Conservation (phyloP, 2,797 vertebrate genomes). For the Syndactyla subalaris region DNA sequence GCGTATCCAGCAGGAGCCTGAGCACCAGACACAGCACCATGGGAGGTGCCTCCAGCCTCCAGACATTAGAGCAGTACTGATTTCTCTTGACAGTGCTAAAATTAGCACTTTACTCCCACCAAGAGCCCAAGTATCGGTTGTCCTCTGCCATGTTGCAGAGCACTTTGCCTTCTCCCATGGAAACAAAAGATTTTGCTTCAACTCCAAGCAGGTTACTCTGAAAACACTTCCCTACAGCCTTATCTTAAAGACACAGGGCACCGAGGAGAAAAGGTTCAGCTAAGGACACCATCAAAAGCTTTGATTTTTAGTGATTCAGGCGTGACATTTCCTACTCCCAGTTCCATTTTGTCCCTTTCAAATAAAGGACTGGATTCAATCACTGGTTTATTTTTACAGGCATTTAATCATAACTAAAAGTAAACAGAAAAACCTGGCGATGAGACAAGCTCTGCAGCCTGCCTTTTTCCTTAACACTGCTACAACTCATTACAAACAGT, state of each 20-base stretch:
- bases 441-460: not conserved
- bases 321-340: not conserved
- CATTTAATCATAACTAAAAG: not conserved
- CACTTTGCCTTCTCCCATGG: not conserved
- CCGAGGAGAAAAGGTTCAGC: not conserved
- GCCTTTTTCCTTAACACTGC: not conserved
- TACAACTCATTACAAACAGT: not conserved
- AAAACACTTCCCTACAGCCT: not conserved
- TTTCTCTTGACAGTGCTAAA: constrained; percentile 29
- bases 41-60: not conserved
- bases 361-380: constrained; percentile 31
- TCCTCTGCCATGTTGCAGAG: not conserved
- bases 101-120: constrained; percentile 4
- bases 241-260: not conserved
- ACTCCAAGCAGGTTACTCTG: not conserved
- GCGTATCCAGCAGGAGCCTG: not conserved
- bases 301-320: constrained; percentile 10
- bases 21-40: not conserved
- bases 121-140: not conserved
- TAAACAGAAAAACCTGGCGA: not conserved
- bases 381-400: constrained; percentile 21
- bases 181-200: not conserved
- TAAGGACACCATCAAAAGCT: not conserved
- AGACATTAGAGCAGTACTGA: not conserved
- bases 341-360: not conserved